These are phyloP conservation scores for Progne subis DNA, from an alignment of 2,113 vertebrate genomes.

Conservation along the genomic window DNA sequence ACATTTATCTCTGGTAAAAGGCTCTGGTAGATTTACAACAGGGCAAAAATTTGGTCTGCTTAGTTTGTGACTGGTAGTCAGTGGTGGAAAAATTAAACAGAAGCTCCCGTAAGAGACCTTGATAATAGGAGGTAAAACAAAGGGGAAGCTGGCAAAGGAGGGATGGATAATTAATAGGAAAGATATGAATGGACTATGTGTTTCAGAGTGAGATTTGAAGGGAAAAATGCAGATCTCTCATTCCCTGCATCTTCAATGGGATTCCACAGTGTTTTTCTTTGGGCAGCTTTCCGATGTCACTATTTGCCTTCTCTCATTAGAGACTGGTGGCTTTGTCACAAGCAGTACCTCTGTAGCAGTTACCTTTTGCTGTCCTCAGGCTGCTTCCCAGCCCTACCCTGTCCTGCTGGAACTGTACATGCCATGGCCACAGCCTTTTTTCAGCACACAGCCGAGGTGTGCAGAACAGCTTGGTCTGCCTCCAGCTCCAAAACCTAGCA, in stretches of 20 bases:
- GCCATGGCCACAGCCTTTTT: background rate
- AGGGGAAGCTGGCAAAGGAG: background rate
- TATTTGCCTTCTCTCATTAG: background rate
- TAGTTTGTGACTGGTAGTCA: background rate
- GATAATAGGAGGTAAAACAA: constrained; percentile 7
- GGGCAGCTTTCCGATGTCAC: background rate
- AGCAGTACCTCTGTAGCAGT: background rate
- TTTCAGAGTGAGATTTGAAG: background rate
- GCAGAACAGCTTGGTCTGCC: background rate
- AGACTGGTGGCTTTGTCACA: background rate
- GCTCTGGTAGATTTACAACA: background rate
- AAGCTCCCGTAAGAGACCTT: background rate
- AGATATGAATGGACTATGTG: background rate
- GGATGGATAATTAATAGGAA: background rate
- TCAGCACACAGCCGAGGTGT: rapidly evolving
- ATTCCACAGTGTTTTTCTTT: background rate
- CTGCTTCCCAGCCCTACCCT: background rate
- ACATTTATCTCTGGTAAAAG: constrained; percentile 13
- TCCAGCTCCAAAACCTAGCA: background rate
- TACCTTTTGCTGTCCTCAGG: background rate
- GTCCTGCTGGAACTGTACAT: background rate
- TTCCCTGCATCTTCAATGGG: background rate
- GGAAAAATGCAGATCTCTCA: background rate
- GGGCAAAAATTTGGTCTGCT: background rate
- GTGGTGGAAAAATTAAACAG: background rate